Conservation (phyloP, 2,113 vertebrate species). For the Hypanus sabinus region DNA sequence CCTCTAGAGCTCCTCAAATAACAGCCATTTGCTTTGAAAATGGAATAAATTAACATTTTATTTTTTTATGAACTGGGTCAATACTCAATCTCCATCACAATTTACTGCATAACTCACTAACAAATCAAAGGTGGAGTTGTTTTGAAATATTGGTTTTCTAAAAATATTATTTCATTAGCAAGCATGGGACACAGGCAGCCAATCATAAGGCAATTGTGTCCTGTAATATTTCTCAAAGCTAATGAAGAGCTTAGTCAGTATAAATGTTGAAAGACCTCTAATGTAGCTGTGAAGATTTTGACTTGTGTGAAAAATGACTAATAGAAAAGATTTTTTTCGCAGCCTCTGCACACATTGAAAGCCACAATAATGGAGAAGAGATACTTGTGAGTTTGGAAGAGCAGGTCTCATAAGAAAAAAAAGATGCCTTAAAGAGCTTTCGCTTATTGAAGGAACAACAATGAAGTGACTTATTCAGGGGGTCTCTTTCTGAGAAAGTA, state of each 20-base stretch:
- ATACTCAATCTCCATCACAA: background rate
- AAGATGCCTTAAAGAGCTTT: background rate
- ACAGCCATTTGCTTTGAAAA: background rate
- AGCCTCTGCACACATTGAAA: background rate
- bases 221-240: background rate
- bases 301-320: slow-evolving; percentile 3
- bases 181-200: background rate
- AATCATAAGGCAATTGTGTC: background rate
- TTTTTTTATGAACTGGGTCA: background rate
- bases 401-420: background rate
- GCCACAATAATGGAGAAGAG: background rate
- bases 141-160: background rate
- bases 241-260: background rate
- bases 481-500: background rate
- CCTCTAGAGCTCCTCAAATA: background rate
- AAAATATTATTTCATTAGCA: slow-evolving; percentile 5
- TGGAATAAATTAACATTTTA: background rate
- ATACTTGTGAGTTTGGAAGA: background rate
- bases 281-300: background rate
- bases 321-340: background rate
- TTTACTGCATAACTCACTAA: background rate
- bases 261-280: background rate
- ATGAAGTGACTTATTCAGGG: background rate
- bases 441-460: background rate
- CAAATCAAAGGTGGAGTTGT: background rate